Conservation (phyloP, 2,113 vertebrate species). For the Callipepla californica region DNA sequence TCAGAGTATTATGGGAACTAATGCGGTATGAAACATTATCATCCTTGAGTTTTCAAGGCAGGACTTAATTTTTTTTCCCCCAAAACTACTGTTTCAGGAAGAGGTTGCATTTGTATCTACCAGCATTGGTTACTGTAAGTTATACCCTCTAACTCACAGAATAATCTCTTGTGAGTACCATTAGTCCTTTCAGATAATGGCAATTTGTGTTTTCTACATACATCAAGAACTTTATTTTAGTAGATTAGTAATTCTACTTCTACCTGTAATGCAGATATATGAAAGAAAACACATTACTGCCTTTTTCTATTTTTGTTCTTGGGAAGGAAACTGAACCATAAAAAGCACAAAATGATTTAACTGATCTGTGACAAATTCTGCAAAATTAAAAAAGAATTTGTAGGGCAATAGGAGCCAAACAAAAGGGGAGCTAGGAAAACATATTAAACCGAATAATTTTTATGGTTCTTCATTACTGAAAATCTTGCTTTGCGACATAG, state of each 20-base stretch:
- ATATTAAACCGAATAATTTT: slow-evolving; percentile 22
- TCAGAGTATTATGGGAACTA: not conserved
- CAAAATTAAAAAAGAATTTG: slow-evolving; percentile 4
- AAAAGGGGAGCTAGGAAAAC: slow-evolving; percentile 25
- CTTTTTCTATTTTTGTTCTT: slow-evolving; percentile 43
- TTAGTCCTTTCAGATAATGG: slow-evolving; percentile 21
- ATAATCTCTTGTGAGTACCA: slow-evolving; percentile 30
- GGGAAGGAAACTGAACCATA: slow-evolving; percentile 29
- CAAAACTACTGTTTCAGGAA: not conserved
- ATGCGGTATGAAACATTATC: not conserved
- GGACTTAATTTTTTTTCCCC: slow-evolving; percentile 35
- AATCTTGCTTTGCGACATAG: slow-evolving; percentile 48
- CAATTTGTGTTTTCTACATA: slow-evolving; percentile 47
- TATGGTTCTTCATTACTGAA: not conserved
- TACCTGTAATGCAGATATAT: not conserved
- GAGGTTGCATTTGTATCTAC: slow-evolving; percentile 18
- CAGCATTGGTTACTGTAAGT: slow-evolving; percentile 12
- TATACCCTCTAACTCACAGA: slow-evolving; percentile 34
- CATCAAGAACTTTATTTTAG: slow-evolving; percentile 31
- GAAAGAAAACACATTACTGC: not conserved
- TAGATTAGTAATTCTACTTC: slow-evolving; percentile 29
- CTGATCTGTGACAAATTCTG: not conserved
- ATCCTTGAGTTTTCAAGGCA: slow-evolving; percentile 16
- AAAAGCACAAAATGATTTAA: slow-evolving; percentile 13
- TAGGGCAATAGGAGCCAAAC: not conserved